These are phyloP conservation scores for Steinernema feltiae DNA, from an alignment of 1,140 invertebrate genomes.

Conservation along the genomic window DNA sequence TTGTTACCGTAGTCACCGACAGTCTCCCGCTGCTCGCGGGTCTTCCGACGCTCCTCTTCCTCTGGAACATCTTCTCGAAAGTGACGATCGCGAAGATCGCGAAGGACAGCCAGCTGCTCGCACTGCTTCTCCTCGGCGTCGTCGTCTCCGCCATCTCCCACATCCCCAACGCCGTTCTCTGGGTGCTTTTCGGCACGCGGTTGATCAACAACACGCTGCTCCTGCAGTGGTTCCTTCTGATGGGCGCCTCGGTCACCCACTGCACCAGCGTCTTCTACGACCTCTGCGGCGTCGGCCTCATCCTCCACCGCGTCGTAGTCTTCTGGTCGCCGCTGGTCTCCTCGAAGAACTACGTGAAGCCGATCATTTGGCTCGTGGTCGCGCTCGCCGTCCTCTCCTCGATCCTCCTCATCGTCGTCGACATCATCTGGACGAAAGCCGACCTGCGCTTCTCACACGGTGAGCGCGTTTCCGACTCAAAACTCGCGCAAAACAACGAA, in stretches of 20 bases:
- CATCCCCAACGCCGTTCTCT: not conserved
- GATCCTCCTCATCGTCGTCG: not conserved
- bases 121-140: not conserved
- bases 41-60: not conserved
- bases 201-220: not conserved
- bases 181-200: not conserved
- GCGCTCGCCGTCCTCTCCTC: not conserved
- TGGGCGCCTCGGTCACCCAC: not conserved
- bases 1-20: slow-evolving; percentile 4
- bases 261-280: slow-evolving; percentile 14
- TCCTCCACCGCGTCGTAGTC: not conserved
- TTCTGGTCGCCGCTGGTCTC: slow-evolving; percentile 1
- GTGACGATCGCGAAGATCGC: not conserved
- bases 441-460: not conserved
- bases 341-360: not conserved
- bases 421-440: not conserved
- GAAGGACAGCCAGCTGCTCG: slow-evolving; percentile 2
- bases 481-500: no score
- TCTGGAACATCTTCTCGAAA: not conserved
- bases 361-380: not conserved
- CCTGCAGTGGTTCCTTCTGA: not conserved
- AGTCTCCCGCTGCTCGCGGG: not conserved
- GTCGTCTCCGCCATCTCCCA: slow-evolving; percentile 2
- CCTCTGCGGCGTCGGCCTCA: not conserved
- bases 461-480: not conserved